phyloP scores from a whole-genome alignment of 2,113 vertebrate genomes.

The Melanerpes formicivorus region DNA sequence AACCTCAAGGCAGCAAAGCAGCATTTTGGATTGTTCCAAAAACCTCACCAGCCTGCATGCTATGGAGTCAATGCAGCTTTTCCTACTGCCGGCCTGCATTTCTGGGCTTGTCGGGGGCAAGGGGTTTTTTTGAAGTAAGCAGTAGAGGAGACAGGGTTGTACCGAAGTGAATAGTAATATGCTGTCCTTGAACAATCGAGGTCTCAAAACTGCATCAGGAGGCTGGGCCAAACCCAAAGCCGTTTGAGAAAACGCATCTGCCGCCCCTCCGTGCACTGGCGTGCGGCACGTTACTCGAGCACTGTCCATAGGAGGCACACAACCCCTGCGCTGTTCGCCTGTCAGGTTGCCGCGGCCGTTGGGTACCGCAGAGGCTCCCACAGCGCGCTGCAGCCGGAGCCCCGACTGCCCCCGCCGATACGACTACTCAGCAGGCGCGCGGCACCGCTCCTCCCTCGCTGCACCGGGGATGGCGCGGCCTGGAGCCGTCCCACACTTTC shows the following conservation, averaged over 20 bases:
- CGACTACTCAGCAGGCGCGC: neutral
- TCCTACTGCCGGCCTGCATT: neutral
- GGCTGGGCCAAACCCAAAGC: too few species aligned
- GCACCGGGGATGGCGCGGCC: too few species aligned
- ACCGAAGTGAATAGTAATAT: neutral
- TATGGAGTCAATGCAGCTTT: accelerated
- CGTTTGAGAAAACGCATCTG: neutral
- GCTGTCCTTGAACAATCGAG: accelerated
- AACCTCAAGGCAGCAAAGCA: neutral
- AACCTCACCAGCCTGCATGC: accelerated
- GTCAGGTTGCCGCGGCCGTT: too few species aligned
- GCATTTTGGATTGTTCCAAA: accelerated
- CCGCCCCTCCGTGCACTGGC: accelerated
- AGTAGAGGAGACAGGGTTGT: accelerated
- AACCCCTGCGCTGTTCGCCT: too few species aligned
- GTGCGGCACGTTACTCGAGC: neutral
- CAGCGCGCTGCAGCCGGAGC: too few species aligned
- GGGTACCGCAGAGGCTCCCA: neutral
- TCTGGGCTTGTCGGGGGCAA: accelerated
- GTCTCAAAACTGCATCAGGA: accelerated
- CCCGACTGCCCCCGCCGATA: too few species aligned
- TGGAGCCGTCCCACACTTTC: too few species aligned
- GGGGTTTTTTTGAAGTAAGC: neutral
- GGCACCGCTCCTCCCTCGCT: too few species aligned
- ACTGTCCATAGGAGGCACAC: too few species aligned